Base-by-base conservation (phyloP, 2,888 invertebrate genomes). In the Lymantria dispar region DNA sequence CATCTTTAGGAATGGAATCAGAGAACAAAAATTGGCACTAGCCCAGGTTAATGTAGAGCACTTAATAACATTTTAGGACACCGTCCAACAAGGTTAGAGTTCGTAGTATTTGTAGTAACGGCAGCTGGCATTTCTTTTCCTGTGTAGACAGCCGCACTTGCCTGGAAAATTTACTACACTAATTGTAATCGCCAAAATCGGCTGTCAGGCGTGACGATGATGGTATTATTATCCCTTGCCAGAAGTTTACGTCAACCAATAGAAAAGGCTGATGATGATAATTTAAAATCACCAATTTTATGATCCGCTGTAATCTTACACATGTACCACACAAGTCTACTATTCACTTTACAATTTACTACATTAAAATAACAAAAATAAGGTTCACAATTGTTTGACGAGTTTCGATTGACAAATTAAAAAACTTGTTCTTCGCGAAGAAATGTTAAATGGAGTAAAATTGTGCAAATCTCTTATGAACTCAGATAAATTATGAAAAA, bases 381-480 rank as follows among this genome's bases (percentile, higher is more conserved):
- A 46, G 37, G 50, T 43, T n/a, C 8, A 50, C 30, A 54, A 48
- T 53, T 33, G 43, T 8, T 15, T 30, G 33, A 10, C 41, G 13
- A 10, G 8, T n/a, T n/a, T n/a, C n/a, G n/a, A n/a, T n/a, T n/a
- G n/a, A n/a, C n/a, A n/a, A n/a, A n/a, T n/a, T n/a, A 33, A 33
- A 33, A 33, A 33, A 54, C 56, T 45, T n/a, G 62, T 51, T 43
- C 43, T n/a, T 43, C 7, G 11, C 38, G 43, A 54, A 56, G 44
- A 54, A 63, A 63, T 63, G 54, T 56, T 63, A 62, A 54, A 52
- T 33, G 12, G 48, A 31, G 22, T 52, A 43, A 43, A 41, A 54
- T 62, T 56, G 39, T 51, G 54, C 48, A 58, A 63, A 52, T 56
- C 10, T 48, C 33, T 31, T 38, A 7, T 38, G 38, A 11, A 38